Evolutionary conservation across 2,888 invertebrate genomes (phyloP).

Genomic region (Rhamnusium bicolor): DNA sequence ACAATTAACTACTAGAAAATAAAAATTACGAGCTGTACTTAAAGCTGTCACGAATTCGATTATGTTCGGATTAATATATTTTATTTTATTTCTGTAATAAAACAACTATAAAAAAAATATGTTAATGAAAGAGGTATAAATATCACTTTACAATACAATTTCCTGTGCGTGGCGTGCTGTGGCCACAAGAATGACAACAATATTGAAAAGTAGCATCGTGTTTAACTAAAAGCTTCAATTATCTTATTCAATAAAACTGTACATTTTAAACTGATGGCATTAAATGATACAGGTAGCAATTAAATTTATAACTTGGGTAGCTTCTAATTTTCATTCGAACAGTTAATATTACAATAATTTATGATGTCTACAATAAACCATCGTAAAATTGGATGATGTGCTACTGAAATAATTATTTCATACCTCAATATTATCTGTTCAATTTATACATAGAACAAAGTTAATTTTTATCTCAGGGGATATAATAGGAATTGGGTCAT

Average conservation of each 20-base stretch:
- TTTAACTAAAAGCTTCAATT: slow-evolving; percentile 40
- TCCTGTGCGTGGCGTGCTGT: slow-evolving; percentile 6
- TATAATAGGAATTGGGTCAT: background rate
- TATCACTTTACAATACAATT: slow-evolving; percentile 7
- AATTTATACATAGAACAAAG: no score
- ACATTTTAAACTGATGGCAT: slow-evolving; percentile 49
- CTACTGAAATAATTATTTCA: slow-evolving; percentile 39
- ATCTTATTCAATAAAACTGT: slow-evolving; percentile 49
- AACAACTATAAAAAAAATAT: slow-evolving; percentile 45
- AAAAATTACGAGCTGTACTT: slow-evolving; percentile 24
- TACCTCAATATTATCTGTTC: background rate
- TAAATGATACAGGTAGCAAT: slow-evolving; percentile 53
- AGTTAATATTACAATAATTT: slow-evolving; percentile 47
- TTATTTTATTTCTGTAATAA: slow-evolving; percentile 46
- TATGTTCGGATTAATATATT: slow-evolving; percentile 42
- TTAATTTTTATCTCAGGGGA: no score
- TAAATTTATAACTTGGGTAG: slow-evolving; percentile 55
- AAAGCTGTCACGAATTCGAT: slow-evolving; percentile 35
- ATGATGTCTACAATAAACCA: slow-evolving; percentile 41
- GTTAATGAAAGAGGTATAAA: slow-evolving; percentile 36
- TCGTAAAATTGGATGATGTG: slow-evolving; percentile 44
- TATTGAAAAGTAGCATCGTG: slow-evolving; percentile 29
- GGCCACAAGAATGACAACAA: slow-evolving; percentile 34
- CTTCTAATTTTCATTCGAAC: slow-evolving; percentile 55
- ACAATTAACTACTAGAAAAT: slow-evolving; percentile 22